phyloP scores from a whole-genome alignment of 2,888 invertebrate species.

The Philonicus albiceps region DNA sequence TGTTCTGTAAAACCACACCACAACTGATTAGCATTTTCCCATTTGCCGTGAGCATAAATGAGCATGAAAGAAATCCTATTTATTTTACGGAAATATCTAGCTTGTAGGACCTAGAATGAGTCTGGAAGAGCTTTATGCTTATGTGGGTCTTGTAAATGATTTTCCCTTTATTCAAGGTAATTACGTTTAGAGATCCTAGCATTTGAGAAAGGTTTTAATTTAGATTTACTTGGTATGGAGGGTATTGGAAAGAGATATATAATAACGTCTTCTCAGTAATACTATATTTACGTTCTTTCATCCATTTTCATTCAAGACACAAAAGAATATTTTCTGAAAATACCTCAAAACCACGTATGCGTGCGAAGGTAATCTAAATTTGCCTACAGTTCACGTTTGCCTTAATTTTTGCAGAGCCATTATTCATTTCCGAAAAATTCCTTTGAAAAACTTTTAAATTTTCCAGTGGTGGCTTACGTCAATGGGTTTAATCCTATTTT shows the following conservation, averaged over 20 bases:
- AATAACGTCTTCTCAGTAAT: neutral
- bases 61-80: neutral
- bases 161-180: neutral
- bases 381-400: neutral
- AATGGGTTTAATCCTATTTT: neutral
- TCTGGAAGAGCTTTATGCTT: neutral
- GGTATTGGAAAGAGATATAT: neutral
- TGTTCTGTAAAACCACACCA: neutral
- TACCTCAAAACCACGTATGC: neutral
- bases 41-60: neutral
- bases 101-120: neutral
- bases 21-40: neutral
- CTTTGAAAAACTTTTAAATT: neutral
- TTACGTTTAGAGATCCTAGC: neutral
- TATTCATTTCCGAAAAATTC: neutral
- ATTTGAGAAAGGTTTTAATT: neutral
- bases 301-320: no score
- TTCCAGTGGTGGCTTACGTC: neutral
- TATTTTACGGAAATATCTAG: neutral
- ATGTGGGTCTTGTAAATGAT: neutral
- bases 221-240: neutral
- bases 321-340: neutral
- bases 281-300: neutral
- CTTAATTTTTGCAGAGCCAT: neutral
- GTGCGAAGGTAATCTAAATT: neutral